These are phyloP conservation scores for Clepsis dumicolana DNA, from an alignment of 2,888 invertebrate species.

Conservation along the genomic window DNA sequence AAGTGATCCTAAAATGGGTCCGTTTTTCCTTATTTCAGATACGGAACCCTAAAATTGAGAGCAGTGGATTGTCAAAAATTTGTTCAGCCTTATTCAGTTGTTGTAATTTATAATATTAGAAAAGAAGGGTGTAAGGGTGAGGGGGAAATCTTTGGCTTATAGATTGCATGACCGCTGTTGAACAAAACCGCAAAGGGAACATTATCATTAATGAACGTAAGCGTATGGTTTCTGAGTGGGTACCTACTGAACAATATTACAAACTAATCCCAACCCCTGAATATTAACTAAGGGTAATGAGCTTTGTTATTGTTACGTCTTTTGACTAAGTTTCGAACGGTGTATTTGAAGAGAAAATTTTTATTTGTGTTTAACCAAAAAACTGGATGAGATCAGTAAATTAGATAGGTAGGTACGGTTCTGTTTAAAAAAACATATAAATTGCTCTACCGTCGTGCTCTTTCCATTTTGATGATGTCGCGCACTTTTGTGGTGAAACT, in stretches of 20 bases:
- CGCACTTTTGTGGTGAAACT: background rate
- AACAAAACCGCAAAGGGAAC: slow-evolving; percentile 7
- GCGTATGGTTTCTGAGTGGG: background rate
- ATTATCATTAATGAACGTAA: slow-evolving; percentile 9
- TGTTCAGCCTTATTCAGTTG: too few species aligned
- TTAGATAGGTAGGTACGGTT: background rate
- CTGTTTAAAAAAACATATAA: too few species aligned
- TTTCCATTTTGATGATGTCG: too few species aligned
- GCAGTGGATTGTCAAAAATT: too few species aligned
- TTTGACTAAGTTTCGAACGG: background rate
- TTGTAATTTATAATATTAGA: background rate
- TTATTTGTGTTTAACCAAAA: background rate
- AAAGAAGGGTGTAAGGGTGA: background rate
- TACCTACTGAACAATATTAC: slow-evolving; percentile 9
- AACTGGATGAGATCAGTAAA: background rate
- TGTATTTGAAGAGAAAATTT: background rate
- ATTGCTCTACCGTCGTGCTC: too few species aligned
- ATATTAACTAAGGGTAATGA: slow-evolving; percentile 1
- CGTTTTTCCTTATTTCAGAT: too few species aligned
- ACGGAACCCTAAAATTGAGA: too few species aligned
- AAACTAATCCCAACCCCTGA: slow-evolving; percentile 13
- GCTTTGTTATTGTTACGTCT: slow-evolving; percentile 18
- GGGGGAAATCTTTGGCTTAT: background rate
- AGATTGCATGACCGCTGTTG: background rate
- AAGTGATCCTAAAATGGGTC: too few species aligned